Conservation (phyloP, 1,140 invertebrate species). For the Nylanderia fulva region DNA sequence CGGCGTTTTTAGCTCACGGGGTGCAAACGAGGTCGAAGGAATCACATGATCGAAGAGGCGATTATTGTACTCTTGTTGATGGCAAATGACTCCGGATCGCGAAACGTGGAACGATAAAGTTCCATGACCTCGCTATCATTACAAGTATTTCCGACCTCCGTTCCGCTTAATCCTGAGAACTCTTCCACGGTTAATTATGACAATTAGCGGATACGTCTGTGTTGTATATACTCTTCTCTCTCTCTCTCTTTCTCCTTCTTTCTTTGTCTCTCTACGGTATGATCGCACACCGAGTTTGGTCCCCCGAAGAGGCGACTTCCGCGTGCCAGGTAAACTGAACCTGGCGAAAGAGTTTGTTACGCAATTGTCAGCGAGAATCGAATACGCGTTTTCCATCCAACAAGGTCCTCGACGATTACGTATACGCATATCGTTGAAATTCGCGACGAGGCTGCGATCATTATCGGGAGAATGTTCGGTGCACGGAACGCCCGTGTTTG, state of each 20-base stretch:
- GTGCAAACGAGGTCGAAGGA: constrained; percentile 40
- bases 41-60: constrained; percentile 61
- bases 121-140: constrained; percentile 74
- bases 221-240: background rate
- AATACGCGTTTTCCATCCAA: background rate
- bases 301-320: constrained; percentile 67
- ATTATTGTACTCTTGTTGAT: constrained; percentile 23
- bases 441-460: constrained; percentile 26
- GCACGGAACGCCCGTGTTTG: constrained; percentile 55
- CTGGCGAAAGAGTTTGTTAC: constrained; percentile 69
- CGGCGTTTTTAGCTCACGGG: constrained; percentile 55
- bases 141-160: constrained; percentile 38
- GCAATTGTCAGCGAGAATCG: constrained; percentile 62
- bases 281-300: constrained; percentile 40
- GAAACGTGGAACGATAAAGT: constrained; percentile 55
- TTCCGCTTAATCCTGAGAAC: constrained; percentile 62
- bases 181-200: constrained; percentile 75
- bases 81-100: constrained; percentile 73
- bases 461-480: constrained; percentile 60
- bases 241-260: constrained; percentile 3
- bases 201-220: constrained; percentile 66
- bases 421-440: background rate
- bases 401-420: constrained; percentile 13
- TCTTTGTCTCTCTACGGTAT: background rate
- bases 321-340: constrained; percentile 58